Evolutionary conservation across 2,113 vertebrate species (phyloP).

Genomic region (Garra rufa): DNA sequence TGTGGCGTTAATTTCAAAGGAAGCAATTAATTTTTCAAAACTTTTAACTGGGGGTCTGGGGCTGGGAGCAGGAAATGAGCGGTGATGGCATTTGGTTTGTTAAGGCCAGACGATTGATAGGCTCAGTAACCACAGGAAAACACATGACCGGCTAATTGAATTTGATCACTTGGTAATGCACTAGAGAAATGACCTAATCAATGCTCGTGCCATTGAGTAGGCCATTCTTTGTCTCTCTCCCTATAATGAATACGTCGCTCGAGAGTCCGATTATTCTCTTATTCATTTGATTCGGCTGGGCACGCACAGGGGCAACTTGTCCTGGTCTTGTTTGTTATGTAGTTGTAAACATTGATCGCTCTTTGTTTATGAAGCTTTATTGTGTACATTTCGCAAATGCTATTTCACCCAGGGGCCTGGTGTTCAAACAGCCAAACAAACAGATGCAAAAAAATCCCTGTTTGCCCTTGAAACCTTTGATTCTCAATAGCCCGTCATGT

Average conservation of each 20-base stretch:
- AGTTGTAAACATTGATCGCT: slow-evolving; percentile 37
- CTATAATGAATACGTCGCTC: slow-evolving; percentile 25
- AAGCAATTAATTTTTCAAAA: slow-evolving; percentile 56
- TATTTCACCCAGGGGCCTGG: slow-evolving; percentile 11
- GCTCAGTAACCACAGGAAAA: slow-evolving; percentile 69
- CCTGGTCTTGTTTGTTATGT: slow-evolving; percentile 22
- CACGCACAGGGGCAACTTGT: background rate
- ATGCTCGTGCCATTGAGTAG: slow-evolving; percentile 58
- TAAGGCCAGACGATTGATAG: slow-evolving; percentile 69
- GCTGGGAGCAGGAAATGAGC: slow-evolving; percentile 62
- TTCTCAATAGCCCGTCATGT: slow-evolving; percentile 13
- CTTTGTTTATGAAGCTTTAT: slow-evolving; percentile 46
- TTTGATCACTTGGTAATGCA: slow-evolving; percentile 73
- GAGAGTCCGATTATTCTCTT: background rate
- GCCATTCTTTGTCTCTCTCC: slow-evolving; percentile 6
- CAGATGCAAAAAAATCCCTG: background rate
- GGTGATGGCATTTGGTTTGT: slow-evolving; percentile 69
- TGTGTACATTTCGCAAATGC: slow-evolving; percentile 13
- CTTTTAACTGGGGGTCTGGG: slow-evolving; percentile 55
- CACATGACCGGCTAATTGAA: slow-evolving; percentile 72
- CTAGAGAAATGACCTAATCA: slow-evolving; percentile 66
- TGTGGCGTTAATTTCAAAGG: slow-evolving; percentile 48
- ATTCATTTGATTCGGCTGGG: slow-evolving; percentile 13
- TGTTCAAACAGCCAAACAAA: slow-evolving; percentile 32
- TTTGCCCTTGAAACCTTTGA: slow-evolving; percentile 29